Percentiles rank a stretch among this genome's conserved stretches.
These are phyloP conservation scores for Caracal caracal DNA, from an alignment of 2,113 vertebrate species.

Conservation along the genomic window DNA sequence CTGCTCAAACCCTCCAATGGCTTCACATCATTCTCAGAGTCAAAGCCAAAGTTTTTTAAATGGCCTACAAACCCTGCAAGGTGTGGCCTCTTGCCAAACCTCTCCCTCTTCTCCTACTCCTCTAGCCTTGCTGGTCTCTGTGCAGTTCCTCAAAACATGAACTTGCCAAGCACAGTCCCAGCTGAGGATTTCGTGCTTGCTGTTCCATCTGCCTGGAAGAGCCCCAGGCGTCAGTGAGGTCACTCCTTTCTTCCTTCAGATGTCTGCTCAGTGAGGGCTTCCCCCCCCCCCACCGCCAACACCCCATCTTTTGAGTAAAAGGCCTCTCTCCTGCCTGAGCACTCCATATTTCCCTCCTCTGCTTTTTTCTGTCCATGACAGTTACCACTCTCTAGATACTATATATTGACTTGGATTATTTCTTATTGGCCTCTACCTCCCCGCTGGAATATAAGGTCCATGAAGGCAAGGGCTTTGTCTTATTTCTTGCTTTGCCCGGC, in stretches of 20 bases:
- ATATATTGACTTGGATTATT: neutral
- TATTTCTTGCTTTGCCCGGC: neutral
- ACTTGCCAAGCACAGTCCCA: neutral
- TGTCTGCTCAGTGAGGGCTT: neutral
- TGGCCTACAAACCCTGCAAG: neutral
- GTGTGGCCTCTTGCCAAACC: neutral
- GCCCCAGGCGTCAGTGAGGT: neutral
- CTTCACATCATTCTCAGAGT: neutral
- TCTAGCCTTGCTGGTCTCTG: neutral
- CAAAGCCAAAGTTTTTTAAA: conserved; percentile 1
- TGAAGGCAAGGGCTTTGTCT: neutral
- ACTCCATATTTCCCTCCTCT: neutral
- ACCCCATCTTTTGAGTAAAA: neutral
- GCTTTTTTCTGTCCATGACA: neutral
- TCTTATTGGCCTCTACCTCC: neutral
- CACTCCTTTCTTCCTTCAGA: neutral
- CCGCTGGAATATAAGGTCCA: neutral
- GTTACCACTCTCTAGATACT: neutral
- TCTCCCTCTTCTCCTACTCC: neutral
- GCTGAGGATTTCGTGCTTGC: neutral
- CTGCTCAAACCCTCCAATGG: neutral
- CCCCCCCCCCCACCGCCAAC: neutral
- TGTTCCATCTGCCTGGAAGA: conserved; percentile 15
- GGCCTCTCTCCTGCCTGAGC: neutral
- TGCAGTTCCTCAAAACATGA: neutral